Evolutionary conservation across 2,888 invertebrate genomes (phyloP).

Genomic region (Phortica magna): DNA sequence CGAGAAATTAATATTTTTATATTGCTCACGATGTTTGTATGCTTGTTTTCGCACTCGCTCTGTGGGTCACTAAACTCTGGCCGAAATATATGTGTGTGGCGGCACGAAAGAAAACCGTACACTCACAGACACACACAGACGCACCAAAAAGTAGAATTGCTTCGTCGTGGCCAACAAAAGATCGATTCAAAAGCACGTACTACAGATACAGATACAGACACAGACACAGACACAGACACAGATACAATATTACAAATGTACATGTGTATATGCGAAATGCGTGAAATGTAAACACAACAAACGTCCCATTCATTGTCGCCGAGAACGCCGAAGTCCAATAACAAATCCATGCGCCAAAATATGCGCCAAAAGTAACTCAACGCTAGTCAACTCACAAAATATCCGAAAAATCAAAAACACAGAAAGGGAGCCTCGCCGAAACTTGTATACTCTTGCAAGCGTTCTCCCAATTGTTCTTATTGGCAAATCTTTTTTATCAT

Average conservation of each 20-base stretch:
- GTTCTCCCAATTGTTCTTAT: too few relatives aligned
- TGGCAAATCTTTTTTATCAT: too few relatives aligned
- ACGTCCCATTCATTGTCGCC: slow-evolving; percentile 41
- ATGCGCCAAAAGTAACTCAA: background rate
- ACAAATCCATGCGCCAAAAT: slow-evolving; percentile 2
- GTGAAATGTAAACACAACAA: slow-evolving; percentile 71
- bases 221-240: slow-evolving; percentile 21
- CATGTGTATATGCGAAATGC: slow-evolving; percentile 37
- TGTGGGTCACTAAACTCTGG: slow-evolving; percentile 66
- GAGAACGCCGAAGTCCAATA: background rate
- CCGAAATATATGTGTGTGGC: slow-evolving; percentile 49
- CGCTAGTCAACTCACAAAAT: too few relatives aligned
- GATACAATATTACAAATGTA: background rate
- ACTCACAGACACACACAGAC: too few relatives aligned
- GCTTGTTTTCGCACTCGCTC: slow-evolving; percentile 45
- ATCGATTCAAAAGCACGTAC: slow-evolving; percentile 50
- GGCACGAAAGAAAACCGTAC: slow-evolving; percentile 33
- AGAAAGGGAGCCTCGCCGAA: too few relatives aligned
- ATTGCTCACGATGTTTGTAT: background rate
- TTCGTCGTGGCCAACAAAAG: slow-evolving; percentile 65
- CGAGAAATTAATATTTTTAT: slow-evolving; percentile 14
- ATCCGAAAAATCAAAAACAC: too few relatives aligned
- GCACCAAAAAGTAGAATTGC: background rate
- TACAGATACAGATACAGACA: slow-evolving; percentile 28
- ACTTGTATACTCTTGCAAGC: too few relatives aligned